Conservation (phyloP, 2,113 vertebrate genomes). For the Corythornis madagascariensis region DNA sequence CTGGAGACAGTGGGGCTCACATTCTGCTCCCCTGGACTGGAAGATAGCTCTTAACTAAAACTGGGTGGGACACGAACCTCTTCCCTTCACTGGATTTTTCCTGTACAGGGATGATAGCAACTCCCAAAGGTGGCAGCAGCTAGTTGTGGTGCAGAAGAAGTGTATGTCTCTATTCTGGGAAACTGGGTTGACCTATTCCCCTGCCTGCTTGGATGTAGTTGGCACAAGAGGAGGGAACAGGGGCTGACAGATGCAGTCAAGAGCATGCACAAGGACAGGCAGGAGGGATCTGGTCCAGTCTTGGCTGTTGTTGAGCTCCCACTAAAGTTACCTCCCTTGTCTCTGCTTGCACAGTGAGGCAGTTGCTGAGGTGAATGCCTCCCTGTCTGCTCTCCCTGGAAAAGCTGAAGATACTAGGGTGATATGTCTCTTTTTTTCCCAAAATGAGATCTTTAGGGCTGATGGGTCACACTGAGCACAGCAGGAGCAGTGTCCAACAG, state of each 20-base stretch:
- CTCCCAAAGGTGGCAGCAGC: not conserved
- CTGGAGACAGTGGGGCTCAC: not conserved
- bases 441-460: not conserved
- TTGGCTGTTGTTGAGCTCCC: not conserved
- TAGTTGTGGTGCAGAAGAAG: not conserved
- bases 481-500: not conserved
- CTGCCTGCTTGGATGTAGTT: not conserved
- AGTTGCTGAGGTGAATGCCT: not conserved
- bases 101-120: not conserved
- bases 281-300: not conserved
- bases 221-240: not conserved
- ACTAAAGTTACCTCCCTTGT: not conserved
- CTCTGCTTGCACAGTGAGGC: not conserved
- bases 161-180: not conserved
- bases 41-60: not conserved
- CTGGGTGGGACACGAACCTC: not conserved
- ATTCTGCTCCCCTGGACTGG: not conserved
- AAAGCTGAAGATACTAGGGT: not conserved
- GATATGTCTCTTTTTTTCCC: not conserved
- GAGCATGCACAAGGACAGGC: not conserved
- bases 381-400: not conserved
- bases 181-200: conserved; percentile 27
- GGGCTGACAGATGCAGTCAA: not conserved
- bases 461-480: not conserved
- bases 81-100: not conserved